Percentiles rank a stretch among this genome's conserved stretches.
Conservation (phyloP, 2,797 vertebrate genomes). For the Intellagama lesueurii region DNA sequence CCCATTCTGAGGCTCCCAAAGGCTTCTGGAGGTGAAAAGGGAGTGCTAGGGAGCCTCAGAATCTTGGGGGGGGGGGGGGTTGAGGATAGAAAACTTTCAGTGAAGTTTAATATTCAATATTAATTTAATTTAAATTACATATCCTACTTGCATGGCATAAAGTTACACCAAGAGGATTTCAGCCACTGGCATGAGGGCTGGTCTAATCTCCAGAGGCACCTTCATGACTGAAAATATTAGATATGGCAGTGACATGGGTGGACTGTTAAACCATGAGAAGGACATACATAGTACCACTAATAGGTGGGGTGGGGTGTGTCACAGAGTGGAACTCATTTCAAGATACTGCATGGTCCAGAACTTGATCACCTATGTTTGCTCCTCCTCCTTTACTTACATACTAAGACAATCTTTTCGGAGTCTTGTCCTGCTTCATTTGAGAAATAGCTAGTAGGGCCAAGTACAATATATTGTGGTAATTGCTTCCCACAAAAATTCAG, state of each 20-base stretch:
- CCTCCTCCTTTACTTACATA: background rate
- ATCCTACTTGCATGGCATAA: no score
- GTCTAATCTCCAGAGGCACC: background rate
- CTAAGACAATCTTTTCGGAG: conserved; percentile 21
- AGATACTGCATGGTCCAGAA: background rate
- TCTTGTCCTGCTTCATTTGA: conserved; percentile 32
- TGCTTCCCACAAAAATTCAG: conserved; percentile 70
- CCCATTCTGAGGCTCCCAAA: no score
- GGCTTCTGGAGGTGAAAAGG: no score
- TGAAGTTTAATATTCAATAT: no score
- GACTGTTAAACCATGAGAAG: background rate
- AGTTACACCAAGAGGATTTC: no score
- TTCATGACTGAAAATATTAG: background rate
- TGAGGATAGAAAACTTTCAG: no score
- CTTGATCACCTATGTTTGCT: background rate
- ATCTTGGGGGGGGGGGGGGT: no score
- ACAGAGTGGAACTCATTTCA: background rate
- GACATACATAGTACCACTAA: background rate
- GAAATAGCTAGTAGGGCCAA: conserved; percentile 69
- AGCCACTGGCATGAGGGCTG: background rate
- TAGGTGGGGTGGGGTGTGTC: background rate
- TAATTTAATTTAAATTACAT: no score
- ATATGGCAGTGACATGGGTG: background rate
- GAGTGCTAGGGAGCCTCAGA: no score
- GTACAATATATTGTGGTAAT: conserved; percentile 71